Evolutionary conservation across 2,888 invertebrate genomes (phyloP).

Genomic region (Platycnemis pennipes): DNA sequence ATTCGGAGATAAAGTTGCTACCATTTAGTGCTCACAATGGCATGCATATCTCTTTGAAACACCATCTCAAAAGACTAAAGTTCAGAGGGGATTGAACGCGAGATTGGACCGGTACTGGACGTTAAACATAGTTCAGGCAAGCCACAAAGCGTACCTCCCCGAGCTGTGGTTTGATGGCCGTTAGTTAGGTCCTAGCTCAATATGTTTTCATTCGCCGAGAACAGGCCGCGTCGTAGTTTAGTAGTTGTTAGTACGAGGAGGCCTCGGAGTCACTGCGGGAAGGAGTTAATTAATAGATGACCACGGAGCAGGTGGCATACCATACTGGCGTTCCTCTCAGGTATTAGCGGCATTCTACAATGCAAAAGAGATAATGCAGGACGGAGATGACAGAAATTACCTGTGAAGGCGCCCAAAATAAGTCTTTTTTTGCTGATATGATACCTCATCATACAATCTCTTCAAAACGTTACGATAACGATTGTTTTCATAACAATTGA

Average conservation of each 20-base stretch:
- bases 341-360: background rate
- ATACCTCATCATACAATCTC: too few species aligned
- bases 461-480: too few species aligned
- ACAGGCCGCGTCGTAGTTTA: background rate
- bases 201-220: background rate
- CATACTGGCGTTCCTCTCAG: background rate
- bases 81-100: background rate
- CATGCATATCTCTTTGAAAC: too few species aligned
- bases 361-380: background rate
- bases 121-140: background rate
- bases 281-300: constrained; percentile 1
- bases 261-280: background rate
- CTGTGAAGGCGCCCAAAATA: too few species aligned
- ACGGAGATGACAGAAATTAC: background rate
- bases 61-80: background rate
- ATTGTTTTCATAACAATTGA: too few species aligned
- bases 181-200: background rate
- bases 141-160: background rate
- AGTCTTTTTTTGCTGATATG: too few species aligned
- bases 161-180: background rate
- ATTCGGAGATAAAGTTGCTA: too few species aligned
- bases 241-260: background rate
- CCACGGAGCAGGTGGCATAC: constrained; percentile 15
- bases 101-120: background rate
- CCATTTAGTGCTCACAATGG: too few species aligned